phyloP scores from a whole-genome alignment of 1,140 invertebrate genomes.

The Sinella curviseta region DNA sequence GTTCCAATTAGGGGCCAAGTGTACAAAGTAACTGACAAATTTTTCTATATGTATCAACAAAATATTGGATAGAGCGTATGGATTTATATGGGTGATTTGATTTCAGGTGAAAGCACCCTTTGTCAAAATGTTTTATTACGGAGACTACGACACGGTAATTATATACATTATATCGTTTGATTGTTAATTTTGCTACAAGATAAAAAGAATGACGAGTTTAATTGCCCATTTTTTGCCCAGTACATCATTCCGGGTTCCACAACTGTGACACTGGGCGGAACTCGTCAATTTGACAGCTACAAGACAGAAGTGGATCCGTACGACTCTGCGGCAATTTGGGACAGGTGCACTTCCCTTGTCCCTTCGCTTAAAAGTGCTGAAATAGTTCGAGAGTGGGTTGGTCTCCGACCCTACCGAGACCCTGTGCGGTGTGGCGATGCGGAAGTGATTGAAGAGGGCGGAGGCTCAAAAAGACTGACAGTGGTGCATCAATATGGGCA shows the following conservation, averaged over 20 bases:
- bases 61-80: too few relatives aligned
- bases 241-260: slow-evolving; percentile 80
- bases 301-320: slow-evolving; percentile 67
- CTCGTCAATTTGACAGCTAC: slow-evolving; percentile 76
- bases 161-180: neutral
- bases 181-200: neutral
- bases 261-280: slow-evolving; percentile 77
- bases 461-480: slow-evolving; percentile 28
- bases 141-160: slow-evolving; percentile 68
- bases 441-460: slow-evolving; percentile 16
- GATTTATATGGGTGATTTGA: neutral
- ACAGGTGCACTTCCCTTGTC: slow-evolving; percentile 69
- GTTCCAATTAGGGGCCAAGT: slow-evolving; percentile 88
- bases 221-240: neutral
- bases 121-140: slow-evolving; percentile 84
- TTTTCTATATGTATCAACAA: too few relatives aligned
- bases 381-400: slow-evolving; percentile 68
- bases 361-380: slow-evolving; percentile 67
- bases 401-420: slow-evolving; percentile 40
- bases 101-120: slow-evolving; percentile 78
- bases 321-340: slow-evolving; percentile 72
- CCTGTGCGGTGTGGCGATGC: slow-evolving; percentile 41
- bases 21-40: slow-evolving; percentile 63
- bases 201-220: neutral
- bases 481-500: slow-evolving; percentile 91